Conservation (phyloP, 2,797 vertebrate genomes). For the Taeniopygia guttata region DNA sequence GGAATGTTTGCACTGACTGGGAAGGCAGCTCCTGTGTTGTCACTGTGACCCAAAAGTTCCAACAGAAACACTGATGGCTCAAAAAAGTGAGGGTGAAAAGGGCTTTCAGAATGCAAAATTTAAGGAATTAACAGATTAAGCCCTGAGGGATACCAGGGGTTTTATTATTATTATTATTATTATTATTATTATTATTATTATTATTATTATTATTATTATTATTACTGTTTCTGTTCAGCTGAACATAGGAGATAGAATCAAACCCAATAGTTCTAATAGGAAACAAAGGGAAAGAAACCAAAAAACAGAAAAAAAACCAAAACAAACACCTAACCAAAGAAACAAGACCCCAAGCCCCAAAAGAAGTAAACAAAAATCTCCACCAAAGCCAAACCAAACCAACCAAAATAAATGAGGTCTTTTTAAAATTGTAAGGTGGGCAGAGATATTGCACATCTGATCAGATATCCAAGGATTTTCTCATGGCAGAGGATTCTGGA, state of each 20-base stretch:
- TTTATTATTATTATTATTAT: no score
- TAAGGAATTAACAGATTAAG: neutral
- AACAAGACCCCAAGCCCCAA: neutral
- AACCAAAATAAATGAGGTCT: fast-evolving
- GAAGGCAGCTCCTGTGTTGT: neutral
- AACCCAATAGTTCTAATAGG: neutral
- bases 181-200: neutral
- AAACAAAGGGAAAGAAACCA: neutral
- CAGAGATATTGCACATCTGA: neutral
- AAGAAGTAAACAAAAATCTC: neutral
- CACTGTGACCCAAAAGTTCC: neutral
- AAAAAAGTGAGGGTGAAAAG: neutral
- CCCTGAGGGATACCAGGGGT: neutral
- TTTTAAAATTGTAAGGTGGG: neutral
- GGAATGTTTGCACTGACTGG: neutral
- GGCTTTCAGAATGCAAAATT: neutral
- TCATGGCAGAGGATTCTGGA: neutral
- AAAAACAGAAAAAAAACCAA: neutral
- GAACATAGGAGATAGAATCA: neutral
- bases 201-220: neutral
- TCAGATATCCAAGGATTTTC: neutral
- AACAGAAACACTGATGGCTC: neutral
- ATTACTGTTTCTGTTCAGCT: neutral
- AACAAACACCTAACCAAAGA: neutral
- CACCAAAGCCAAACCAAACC: neutral